Evolutionary conservation across 37 sponge, comb jelly and placozoan genomes (phyloP).

Genomic region (Dysidea cf. avara): DNA sequence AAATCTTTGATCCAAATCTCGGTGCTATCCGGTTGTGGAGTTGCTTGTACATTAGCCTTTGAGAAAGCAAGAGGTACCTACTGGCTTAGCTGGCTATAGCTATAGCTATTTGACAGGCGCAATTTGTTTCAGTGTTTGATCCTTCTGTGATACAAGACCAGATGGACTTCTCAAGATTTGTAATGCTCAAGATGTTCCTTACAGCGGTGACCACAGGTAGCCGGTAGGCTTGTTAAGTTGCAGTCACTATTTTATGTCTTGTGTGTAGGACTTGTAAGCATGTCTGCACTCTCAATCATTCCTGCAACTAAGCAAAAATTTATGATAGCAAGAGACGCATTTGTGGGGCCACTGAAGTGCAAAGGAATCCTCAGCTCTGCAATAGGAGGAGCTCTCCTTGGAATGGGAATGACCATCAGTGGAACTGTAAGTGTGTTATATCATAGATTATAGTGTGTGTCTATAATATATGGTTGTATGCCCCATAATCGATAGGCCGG

Average conservation of each 20-base stretch:
- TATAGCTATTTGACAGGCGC: neutral
- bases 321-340: neutral
- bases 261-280: slow-evolving; percentile 9
- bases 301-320: slow-evolving; percentile 20
- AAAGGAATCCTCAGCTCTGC: slow-evolving; percentile 2
- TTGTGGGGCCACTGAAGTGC: slow-evolving; percentile 9
- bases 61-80: slow-evolving; percentile 52
- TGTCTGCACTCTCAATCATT: slow-evolving; percentile 10
- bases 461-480: too few species aligned
- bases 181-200: slow-evolving; percentile 70
- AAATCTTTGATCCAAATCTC: slow-evolving; percentile 2
- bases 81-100: neutral
- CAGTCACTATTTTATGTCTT: neutral
- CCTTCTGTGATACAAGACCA: slow-evolving; percentile 58
- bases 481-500: too few species aligned
- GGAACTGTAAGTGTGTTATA: slow-evolving; percentile 68
- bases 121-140: neutral
- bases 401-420: slow-evolving; percentile 69
- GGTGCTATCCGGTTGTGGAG: slow-evolving; percentile 21
- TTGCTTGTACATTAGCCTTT: slow-evolving; percentile 41
- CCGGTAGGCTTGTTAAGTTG: neutral
- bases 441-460: too few species aligned
- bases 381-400: slow-evolving; percentile 60
- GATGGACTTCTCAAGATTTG: slow-evolving; percentile 58
- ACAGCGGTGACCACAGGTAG: slow-evolving; percentile 50